These are phyloP conservation scores for Lasioglossum leucozonium DNA, from an alignment of 2,888 invertebrate species.

Conservation along the genomic window DNA sequence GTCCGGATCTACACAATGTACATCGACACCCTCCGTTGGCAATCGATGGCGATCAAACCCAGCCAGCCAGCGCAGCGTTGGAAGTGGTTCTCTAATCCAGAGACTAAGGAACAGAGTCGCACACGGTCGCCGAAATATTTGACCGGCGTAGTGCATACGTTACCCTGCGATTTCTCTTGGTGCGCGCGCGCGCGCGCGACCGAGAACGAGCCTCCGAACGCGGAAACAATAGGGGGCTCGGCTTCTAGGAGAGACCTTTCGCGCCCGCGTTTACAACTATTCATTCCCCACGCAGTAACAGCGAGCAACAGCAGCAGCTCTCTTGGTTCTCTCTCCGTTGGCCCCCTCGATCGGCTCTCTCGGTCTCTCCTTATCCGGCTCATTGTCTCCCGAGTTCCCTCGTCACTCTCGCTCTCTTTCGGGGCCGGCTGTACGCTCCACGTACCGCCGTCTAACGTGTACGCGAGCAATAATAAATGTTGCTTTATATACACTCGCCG, in stretches of 20 bases:
- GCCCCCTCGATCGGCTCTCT: constrained; percentile 15
- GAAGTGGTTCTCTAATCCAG: constrained; percentile 30
- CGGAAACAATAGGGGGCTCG: constrained; percentile 77
- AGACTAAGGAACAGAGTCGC: constrained; percentile 5
- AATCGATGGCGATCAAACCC: neutral
- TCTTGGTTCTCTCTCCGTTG: constrained; percentile 36
- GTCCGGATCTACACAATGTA: constrained; percentile 23
- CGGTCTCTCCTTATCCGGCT: constrained; percentile 19
- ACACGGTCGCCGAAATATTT: constrained; percentile 64
- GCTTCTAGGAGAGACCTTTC: constrained; percentile 76
- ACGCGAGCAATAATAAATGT: constrained; percentile 74
- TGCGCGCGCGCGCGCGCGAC: constrained; percentile 32
- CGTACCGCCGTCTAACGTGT: constrained; percentile 47
- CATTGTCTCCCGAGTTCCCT: constrained; percentile 34
- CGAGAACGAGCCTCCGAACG: constrained; percentile 64
- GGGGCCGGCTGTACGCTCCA: constrained; percentile 20
- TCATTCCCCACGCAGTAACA: constrained; percentile 73
- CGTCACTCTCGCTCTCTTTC: constrained; percentile 44
- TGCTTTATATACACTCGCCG: constrained; percentile 61
- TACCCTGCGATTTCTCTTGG: constrained; percentile 64
- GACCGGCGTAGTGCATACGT: constrained; percentile 59
- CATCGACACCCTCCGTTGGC: constrained; percentile 32
- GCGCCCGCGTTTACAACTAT: constrained; percentile 78
- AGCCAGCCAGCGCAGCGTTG: constrained; percentile 18
- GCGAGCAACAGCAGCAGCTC: constrained; percentile 4